These are phyloP conservation scores for Cynopterus brachyotis DNA, from an alignment of 2,113 vertebrate species.

Conservation along the genomic window DNA sequence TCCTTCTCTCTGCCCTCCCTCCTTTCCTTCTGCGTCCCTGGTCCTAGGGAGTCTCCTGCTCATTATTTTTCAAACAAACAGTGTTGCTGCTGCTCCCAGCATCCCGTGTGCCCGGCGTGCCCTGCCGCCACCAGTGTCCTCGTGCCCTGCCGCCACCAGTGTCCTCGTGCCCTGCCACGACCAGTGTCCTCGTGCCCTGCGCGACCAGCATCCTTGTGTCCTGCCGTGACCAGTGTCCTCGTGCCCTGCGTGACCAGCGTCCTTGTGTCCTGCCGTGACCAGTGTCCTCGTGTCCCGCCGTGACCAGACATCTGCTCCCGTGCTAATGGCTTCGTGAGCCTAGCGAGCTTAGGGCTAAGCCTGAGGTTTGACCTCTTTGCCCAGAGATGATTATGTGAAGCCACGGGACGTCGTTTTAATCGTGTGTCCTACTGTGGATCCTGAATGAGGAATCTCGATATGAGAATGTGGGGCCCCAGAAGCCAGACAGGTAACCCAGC, in stretches of 20 bases:
- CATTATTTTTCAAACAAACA: constrained; percentile 17
- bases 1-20: neutral
- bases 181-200: no score
- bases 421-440: neutral
- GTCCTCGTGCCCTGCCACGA: no score
- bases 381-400: neutral
- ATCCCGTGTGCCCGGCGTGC: neutral
- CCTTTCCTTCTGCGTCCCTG: neutral
- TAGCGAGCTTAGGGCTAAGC: neutral
- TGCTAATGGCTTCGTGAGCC: neutral
- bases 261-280: no score
- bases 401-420: neutral
- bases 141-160: no score
- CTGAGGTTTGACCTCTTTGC: neutral
- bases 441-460: neutral
- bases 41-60: neutral
- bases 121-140: no score
- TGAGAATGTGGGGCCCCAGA: neutral
- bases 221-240: no score
- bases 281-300: neutral
- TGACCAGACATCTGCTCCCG: neutral
- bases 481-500: neutral
- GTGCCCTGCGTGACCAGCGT: no score
- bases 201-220: no score
- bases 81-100: neutral